phyloP scores from a whole-genome alignment of 1,140 invertebrate species.

The Brachionus calyciflorus region DNA sequence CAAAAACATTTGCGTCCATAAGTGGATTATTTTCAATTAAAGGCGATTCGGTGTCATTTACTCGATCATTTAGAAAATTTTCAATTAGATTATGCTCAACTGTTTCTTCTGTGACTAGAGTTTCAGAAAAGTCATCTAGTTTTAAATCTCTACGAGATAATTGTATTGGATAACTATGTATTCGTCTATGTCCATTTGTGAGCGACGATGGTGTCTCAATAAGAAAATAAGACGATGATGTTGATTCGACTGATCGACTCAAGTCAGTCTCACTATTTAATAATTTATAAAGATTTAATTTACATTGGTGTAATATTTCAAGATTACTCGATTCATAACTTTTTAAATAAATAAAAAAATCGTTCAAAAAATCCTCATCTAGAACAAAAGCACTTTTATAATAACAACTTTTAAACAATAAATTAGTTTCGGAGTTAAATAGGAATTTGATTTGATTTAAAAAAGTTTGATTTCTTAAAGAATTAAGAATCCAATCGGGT shows the following conservation, averaged over 20 bases:
- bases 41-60: background rate
- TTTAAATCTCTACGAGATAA: background rate
- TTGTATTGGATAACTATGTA: background rate
- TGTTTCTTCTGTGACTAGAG: background rate
- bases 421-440: background rate
- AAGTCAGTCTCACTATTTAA: background rate
- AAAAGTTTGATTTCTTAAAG: slow-evolving; percentile 33
- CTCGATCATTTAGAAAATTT: background rate
- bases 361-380: background rate
- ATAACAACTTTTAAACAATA: background rate
- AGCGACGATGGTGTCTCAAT: background rate
- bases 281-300: background rate
- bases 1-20: background rate
- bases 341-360: slow-evolving; percentile 29
- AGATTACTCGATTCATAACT: slow-evolving; percentile 7
- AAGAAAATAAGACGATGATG: background rate
- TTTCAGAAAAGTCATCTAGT: background rate
- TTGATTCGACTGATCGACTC: background rate
- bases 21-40: background rate
- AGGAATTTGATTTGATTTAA: background rate
- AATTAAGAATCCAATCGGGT: slow-evolving; percentile 15
- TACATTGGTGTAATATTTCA: background rate
- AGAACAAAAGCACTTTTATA: background rate
- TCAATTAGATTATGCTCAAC: background rate
- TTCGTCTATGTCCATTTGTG: background rate